phyloP scores from a whole-genome alignment of 2,888 invertebrate species.

The Serripes groenlandicus region DNA sequence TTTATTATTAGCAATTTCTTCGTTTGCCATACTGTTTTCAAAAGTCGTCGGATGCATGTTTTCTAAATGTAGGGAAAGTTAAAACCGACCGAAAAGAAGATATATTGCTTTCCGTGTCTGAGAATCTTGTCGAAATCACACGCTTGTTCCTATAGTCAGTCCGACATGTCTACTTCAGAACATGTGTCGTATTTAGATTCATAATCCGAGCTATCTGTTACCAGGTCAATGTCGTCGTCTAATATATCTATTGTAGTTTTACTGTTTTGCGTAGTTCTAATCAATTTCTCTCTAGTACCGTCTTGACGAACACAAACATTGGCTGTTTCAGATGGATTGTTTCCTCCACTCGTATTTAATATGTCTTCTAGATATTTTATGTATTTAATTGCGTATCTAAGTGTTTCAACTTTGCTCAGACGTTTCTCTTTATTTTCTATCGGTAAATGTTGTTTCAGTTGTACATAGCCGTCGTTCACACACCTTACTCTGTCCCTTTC shows the following conservation, averaged over 20 bases:
- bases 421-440: slow-evolving; percentile 84
- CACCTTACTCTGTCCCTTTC: slow-evolving; percentile 85
- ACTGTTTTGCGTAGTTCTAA: background rate
- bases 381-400: slow-evolving; percentile 84
- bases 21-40: no score
- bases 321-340: background rate
- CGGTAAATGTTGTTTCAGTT: slow-evolving; percentile 83
- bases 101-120: no score
- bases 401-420: slow-evolving; percentile 85
- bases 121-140: no score
- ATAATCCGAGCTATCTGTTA: slow-evolving; percentile 15
- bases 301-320: background rate
- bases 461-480: slow-evolving; percentile 85
- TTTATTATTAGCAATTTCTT: no score
- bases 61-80: no score
- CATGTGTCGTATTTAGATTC: slow-evolving; percentile 18
- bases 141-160: no score
- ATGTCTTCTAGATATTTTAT: slow-evolving; percentile 81
- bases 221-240: slow-evolving; percentile 5
- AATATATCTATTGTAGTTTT: background rate
- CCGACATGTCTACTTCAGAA: background rate
- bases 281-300: background rate
- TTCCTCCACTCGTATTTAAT: slow-evolving; percentile 24
- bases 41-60: no score
- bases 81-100: no score